Base-by-base conservation (phyloP, 2,113 vertebrate genomes). In the Peucedramus taeniatus region DNA sequence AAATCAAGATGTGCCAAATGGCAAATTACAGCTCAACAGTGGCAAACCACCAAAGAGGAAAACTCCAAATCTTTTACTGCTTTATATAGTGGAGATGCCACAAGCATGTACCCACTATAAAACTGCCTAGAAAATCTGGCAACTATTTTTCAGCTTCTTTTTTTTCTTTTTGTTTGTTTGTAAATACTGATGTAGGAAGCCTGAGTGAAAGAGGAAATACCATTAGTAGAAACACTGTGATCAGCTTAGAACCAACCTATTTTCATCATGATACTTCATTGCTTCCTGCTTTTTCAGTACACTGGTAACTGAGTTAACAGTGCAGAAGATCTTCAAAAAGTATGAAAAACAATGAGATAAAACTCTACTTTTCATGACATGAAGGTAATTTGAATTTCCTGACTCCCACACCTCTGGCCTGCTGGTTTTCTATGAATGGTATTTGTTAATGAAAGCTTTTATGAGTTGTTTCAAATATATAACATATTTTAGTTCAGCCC, bases 31-130 rank as follows among this genome's bases (percentile, higher is more conserved):
- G n/a, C 53, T 16, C 64, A 63, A 44, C 92, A 93, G 13, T 50
- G 45, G 61, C 90, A 95, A 50, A 90, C 59, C 40, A 88, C 33
- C 1, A 68, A 96, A 28, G 96, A 97, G 12, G 96, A 97, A 28
- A 72, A 63, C 37, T 97, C 96, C 35, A 97, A 93, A 91, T 91
- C 57, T 40, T 79, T 45, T 27, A 97, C 90, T 33, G 91, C 83
- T 71, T 96, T 92, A 23, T 95, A 89, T 28, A 94, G 95, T 2
- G 45, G 16, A 54, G 92, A 96, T 31, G 89, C 59, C 61, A 98
- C 97, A 82, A 96, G 66, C 63, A 95, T 95, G 83, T 57, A 80
- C 35, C 75, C 87, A 10, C 51, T 98, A 75, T 94, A 95, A 93
- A 89, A 74, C 15, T 3, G 33, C 31, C 6, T 17, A 50, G 37